Percentiles rank a stretch among this genome's conserved stretches.
These are phyloP conservation scores for Drosophila busckii DNA, from an alignment of 1,140 invertebrate genomes.

Conservation along the genomic window DNA sequence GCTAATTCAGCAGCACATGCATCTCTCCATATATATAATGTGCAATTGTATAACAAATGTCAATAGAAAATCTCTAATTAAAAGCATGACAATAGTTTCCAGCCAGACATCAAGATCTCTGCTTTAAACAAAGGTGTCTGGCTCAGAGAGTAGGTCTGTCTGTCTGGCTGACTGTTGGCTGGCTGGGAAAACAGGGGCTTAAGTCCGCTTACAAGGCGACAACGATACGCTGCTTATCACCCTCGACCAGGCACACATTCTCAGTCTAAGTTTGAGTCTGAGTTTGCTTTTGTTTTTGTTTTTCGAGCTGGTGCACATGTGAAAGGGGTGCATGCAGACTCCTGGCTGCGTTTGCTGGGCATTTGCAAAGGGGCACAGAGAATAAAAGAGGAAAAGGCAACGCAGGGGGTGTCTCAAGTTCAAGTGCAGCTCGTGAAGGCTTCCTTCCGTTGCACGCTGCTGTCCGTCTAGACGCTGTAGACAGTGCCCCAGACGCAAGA, in stretches of 20 bases:
- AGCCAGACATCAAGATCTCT: constrained; percentile 40
- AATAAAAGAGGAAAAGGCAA: background rate
- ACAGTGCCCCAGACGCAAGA: constrained; percentile 16
- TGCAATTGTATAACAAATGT: constrained; percentile 18
- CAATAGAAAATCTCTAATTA: constrained; percentile 39
- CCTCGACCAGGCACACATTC: background rate
- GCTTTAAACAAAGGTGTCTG: constrained; percentile 35
- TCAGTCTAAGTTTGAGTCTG: constrained; percentile 32
- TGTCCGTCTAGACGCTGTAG: constrained; percentile 22
- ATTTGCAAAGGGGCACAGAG: background rate
- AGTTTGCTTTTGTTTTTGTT: constrained; percentile 5
- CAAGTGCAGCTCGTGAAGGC: constrained; percentile 37
- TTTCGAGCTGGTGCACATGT: constrained; percentile 17
- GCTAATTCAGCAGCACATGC: constrained; percentile 3
- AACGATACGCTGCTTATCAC: constrained; percentile 19
- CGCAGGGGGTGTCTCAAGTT: constrained; percentile 26
- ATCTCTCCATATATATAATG: background rate
- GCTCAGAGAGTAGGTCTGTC: constrained; percentile 3
- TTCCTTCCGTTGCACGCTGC: constrained; percentile 14
- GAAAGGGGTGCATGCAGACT: constrained; percentile 16
- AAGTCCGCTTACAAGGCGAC: constrained; percentile 6
- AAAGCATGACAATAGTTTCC: constrained; percentile 36
- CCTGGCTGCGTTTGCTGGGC: no score
- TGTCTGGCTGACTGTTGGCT: constrained; percentile 2
- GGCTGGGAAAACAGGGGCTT: background rate